phyloP scores from a whole-genome alignment of 2,888 invertebrate genomes.

The Pasiphila rectangulata region DNA sequence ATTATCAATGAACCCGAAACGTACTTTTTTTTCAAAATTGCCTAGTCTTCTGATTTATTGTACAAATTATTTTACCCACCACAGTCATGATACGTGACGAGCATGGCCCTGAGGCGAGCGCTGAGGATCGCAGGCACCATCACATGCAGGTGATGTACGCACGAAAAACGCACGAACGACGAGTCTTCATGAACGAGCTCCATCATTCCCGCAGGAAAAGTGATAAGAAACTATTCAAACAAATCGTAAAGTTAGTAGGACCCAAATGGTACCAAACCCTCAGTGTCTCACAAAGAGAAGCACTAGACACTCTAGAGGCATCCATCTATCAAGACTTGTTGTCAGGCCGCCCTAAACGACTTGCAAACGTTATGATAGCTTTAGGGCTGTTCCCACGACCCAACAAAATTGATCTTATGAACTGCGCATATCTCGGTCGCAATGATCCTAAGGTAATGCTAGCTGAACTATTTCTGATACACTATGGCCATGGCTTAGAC shows the following conservation, averaged over 20 bases:
- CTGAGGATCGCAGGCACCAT: slow-evolving; percentile 42
- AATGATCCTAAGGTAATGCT: slow-evolving; percentile 65
- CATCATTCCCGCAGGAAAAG: slow-evolving; percentile 44
- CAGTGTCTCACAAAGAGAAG: slow-evolving; percentile 57
- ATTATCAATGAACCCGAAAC: too few species aligned
- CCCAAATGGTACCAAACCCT: slow-evolving; percentile 70
- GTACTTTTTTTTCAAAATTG: slow-evolving; percentile 54
- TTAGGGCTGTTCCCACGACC: slow-evolving; percentile 61
- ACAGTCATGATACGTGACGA: slow-evolving; percentile 22
- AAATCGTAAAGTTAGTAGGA: slow-evolving; percentile 48
- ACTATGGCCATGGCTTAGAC: slow-evolving; percentile 55
- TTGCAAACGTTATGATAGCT: slow-evolving; percentile 44
- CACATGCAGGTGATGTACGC: slow-evolving; percentile 55
- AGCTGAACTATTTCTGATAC: slow-evolving; percentile 55
- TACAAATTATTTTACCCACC: not conserved
- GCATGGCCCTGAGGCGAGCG: slow-evolving; percentile 43
- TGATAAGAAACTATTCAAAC: slow-evolving; percentile 39
- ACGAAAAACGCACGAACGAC: slow-evolving; percentile 52
- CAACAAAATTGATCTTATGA: slow-evolving; percentile 51
- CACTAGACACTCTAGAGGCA: slow-evolving; percentile 51
- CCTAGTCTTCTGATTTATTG: slow-evolving; percentile 31
- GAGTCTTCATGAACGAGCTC: slow-evolving; percentile 66
- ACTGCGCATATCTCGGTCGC: slow-evolving; percentile 52
- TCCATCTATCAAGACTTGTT: slow-evolving; percentile 64
- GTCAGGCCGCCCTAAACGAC: slow-evolving; percentile 57